Percentiles rank a stretch among this genome's conserved stretches.
Evolutionary conservation across 2,888 invertebrate species (phyloP).

Genomic region (Archips xylosteana): DNA sequence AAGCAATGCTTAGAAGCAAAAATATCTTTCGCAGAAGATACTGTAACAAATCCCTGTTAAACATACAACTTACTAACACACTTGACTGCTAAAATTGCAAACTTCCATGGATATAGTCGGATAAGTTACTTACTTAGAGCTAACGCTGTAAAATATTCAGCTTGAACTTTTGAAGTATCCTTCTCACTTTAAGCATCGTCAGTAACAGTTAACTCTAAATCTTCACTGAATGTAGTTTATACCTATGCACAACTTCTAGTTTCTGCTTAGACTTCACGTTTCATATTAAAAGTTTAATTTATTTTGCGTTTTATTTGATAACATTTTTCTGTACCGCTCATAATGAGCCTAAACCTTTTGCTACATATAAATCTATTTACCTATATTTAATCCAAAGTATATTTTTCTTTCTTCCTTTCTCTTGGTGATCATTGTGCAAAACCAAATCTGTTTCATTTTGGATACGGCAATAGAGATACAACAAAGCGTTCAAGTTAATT

Average conservation of each 20-base stretch:
- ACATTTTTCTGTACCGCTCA: no score
- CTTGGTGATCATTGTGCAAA: background rate
- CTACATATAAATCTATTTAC: no score
- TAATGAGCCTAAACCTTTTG: no score
- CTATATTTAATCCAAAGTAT: no score
- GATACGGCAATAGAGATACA: no score
- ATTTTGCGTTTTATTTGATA: background rate
- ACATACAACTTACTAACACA: background rate
- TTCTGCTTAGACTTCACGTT: slow-evolving; percentile 1
- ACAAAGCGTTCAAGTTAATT: no score
- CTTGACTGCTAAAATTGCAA: background rate
- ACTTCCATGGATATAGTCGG: background rate
- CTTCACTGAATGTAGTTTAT: slow-evolving; percentile 16
- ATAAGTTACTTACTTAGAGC: background rate
- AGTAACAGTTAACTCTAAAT: slow-evolving; percentile 24
- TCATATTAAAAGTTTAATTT: background rate
- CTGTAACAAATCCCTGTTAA: background rate
- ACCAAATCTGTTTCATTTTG: no score
- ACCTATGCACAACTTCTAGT: slow-evolving; percentile 7
- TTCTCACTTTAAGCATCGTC: slow-evolving; percentile 24
- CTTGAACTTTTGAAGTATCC: slow-evolving; percentile 24
- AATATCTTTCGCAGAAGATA: background rate
- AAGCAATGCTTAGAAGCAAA: no score
- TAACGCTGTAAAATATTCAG: slow-evolving; percentile 24
- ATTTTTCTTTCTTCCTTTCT: no score